These are phyloP conservation scores for Cremastobaeus sp. DNA, from an alignment of 2,888 invertebrate genomes.

Conservation along the genomic window DNA sequence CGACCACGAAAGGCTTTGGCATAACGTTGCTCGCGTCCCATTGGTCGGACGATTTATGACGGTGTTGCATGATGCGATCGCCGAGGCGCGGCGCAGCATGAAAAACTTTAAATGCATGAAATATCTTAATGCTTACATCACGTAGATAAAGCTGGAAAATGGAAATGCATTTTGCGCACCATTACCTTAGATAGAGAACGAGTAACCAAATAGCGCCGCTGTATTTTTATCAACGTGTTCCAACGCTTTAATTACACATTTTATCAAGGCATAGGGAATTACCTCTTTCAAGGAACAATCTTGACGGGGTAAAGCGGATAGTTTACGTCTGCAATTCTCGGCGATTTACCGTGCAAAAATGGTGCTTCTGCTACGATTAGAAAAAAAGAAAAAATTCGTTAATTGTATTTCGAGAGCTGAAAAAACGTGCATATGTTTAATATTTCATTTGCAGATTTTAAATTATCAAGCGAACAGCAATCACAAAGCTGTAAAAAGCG, in stretches of 20 bases:
- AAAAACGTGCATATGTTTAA: too few species aligned
- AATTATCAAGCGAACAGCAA: too few species aligned
- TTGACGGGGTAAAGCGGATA: constrained; percentile 4
- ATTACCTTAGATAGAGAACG: constrained; percentile 39
- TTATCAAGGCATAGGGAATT: constrained; percentile 23
- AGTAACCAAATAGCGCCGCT: constrained; percentile 38
- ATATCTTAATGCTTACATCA: constrained; percentile 50
- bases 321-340: too few species aligned
- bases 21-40: constrained; percentile 66
- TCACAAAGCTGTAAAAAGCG: too few species aligned
- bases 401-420: too few species aligned
- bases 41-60: constrained; percentile 69
- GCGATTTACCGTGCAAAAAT: too few species aligned
- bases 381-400: too few species aligned
- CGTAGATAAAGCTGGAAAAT: constrained; percentile 51
- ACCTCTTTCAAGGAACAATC: constrained; percentile 26
- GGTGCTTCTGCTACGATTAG: too few species aligned
- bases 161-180: constrained; percentile 45
- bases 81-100: constrained; percentile 44
- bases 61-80: constrained; percentile 63
- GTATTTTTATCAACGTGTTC: constrained; percentile 31
- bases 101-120: constrained; percentile 58
- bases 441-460: too few species aligned
- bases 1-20: constrained; percentile 66
- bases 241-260: constrained; percentile 34